A percentile compares a stretch with the other conserved stretches of the same genome.
These are phyloP conservation scores for Oreochromis aureus DNA, from an alignment of 2,113 vertebrate genomes.

Conservation along the genomic window DNA sequence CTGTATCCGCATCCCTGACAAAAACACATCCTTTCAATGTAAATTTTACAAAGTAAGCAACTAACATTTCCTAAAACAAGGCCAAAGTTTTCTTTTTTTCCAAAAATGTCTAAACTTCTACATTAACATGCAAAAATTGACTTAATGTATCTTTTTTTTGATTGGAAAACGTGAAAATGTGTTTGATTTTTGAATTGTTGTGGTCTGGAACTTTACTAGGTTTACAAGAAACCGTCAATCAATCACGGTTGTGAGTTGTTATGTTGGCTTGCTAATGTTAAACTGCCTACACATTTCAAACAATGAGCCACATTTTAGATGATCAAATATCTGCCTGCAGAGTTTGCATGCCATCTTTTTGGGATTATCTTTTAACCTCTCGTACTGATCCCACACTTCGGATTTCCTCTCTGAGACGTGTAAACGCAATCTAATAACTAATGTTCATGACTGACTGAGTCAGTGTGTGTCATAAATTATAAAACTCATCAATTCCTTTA, in stretches of 20 bases:
- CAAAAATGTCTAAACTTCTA: neutral
- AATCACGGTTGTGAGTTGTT: neutral
- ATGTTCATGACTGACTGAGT: neutral
- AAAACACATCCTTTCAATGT: neutral
- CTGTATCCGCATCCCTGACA: neutral
- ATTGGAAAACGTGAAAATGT: neutral
- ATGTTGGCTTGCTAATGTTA: neutral
- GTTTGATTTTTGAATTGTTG: neutral
- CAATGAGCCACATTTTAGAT: neutral
- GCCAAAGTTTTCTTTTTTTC: neutral
- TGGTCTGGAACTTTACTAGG: neutral
- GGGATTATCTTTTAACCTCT: neutral
- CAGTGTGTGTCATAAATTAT: neutral
- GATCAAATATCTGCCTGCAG: neutral
- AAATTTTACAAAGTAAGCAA: neutral
- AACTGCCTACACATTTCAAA: neutral
- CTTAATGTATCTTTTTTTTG: neutral
- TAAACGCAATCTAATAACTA: neutral
- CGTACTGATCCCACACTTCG: neutral
- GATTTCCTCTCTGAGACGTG: neutral
- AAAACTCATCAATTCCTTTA: neutral
- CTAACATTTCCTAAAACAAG: neutral
- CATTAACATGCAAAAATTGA: neutral
- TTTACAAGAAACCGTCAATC: neutral
- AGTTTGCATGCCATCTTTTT: neutral